Conservation (phyloP, 2,797 vertebrate species). For the Tauraco hartlaubi region DNA sequence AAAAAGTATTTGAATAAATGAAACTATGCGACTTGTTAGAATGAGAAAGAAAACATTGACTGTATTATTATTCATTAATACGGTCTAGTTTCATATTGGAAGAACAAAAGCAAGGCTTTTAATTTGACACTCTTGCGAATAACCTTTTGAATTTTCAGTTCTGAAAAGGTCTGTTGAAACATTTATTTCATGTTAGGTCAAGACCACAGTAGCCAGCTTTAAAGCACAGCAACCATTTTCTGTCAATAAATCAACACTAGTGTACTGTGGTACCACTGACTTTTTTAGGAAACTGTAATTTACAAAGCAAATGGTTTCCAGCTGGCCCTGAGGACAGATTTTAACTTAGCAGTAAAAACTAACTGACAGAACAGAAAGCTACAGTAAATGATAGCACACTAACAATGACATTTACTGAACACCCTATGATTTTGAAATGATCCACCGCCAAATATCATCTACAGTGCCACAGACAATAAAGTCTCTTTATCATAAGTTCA, state of each 20-base stretch:
- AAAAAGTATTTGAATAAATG: neutral
- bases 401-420: neutral
- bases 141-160: neutral
- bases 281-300: constrained; percentile 24
- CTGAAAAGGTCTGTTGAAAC: neutral
- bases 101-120: neutral
- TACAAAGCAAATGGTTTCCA: neutral
- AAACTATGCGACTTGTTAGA: neutral
- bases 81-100: neutral
- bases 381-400: neutral
- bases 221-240: neutral
- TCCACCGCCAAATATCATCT: neutral
- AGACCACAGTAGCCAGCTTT: neutral
- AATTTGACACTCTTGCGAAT: neutral
- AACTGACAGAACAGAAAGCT: neutral
- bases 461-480: neutral
- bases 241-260: neutral
- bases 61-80: neutral
- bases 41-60: neutral
- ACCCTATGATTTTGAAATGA: neutral
- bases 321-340: neutral
- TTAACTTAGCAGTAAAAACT: neutral
- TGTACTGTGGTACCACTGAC: neutral
- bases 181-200: neutral
- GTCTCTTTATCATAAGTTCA: neutral